Evolutionary conservation across 2,113 vertebrate genomes (phyloP), one percentile per base, ranked within the genome.

Genomic region (Salvelinus sp.): DNA sequence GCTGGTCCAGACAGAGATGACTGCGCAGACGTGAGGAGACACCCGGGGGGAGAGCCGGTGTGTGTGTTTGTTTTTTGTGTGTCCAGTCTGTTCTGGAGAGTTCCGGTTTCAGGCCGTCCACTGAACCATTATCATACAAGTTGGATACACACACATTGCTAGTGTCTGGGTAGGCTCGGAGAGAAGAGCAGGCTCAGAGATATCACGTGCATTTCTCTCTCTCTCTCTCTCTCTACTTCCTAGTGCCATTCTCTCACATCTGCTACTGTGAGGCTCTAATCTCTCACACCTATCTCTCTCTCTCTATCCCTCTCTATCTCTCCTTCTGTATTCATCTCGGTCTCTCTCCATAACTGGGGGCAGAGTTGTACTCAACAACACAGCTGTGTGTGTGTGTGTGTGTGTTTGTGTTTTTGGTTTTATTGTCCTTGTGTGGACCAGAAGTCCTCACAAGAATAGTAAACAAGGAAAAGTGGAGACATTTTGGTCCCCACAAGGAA

Each of bases 351-450:
- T 44, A 44, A 44, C 9, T 44, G 38, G 2, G 9, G 38, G 7
- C 38, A 44, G 38, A 44, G 38, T 44, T 44, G 38, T 38, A 38
- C 38, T 38, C 38, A 38, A 38, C 38, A 9, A 71, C 62, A 73
- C 6, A 22, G 20, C 63, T 76, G 69, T 78, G 73, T 79, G 75
- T 67, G 28, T 74, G 30, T 30, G 69, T 78, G 73, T n/a, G n/a
- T 79, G 75, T 67, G 28, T 74, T 3, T 28, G 28, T 33, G 38
- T 44, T 10, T 44, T 44, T 44, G 38, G 9, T 12, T 44, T 44
- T 44, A 44, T 9, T 44, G 7, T 44, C 38, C 38, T 44, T 10
- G 2, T 44, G 38, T 9, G 38, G 38, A 44, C 7, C 38, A 44
- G 38, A 44, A 12, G 38, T 44, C 38, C 38, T 44, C 9, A 44